Evolutionary conservation across 2,797 vertebrate species (phyloP).

Genomic region (Lithobates pipiens): DNA sequence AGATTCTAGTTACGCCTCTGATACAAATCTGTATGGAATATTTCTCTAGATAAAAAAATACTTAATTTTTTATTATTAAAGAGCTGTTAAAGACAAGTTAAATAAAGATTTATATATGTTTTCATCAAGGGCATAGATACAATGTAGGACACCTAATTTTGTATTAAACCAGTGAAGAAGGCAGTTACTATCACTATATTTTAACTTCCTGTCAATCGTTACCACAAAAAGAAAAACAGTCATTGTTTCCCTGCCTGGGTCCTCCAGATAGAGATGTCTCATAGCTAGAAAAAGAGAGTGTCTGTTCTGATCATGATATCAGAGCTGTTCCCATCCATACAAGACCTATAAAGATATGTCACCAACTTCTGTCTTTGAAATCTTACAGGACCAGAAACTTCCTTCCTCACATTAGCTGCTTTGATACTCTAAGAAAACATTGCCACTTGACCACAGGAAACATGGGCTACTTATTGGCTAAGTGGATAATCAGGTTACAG

Average conservation of each 20-base stretch:
- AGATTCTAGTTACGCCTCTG: too few species aligned
- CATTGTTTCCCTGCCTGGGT: constrained; percentile 31
- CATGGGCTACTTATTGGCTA: constrained; percentile 30
- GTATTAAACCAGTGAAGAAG: constrained; percentile 1
- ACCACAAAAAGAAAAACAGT: constrained; percentile 40
- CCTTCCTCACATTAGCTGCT: constrained; percentile 45
- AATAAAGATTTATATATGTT: too few species aligned
- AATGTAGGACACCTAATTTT: constrained; percentile 12
- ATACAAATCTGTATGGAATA: too few species aligned
- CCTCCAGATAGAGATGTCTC: constrained; percentile 40
- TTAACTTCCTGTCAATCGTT: constrained; percentile 52
- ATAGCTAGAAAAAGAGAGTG: not conserved
- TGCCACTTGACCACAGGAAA: constrained; percentile 43
- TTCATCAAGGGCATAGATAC: not conserved
- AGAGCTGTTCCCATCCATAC: not conserved
- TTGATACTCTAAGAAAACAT: constrained; percentile 3
- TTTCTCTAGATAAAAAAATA: too few species aligned
- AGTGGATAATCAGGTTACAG: constrained; percentile 25
- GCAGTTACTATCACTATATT: constrained; percentile 39
- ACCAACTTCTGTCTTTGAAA: constrained; percentile 30
- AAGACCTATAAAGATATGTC: constrained; percentile 1
- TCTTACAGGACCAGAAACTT: constrained; percentile 31
- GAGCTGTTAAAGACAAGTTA: not conserved
- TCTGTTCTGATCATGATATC: constrained; percentile 43
- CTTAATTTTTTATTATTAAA: too few species aligned